Evolutionary conservation across 2,797 vertebrate genomes (phyloP).

Genomic region (Parambassis ranga): DNA sequence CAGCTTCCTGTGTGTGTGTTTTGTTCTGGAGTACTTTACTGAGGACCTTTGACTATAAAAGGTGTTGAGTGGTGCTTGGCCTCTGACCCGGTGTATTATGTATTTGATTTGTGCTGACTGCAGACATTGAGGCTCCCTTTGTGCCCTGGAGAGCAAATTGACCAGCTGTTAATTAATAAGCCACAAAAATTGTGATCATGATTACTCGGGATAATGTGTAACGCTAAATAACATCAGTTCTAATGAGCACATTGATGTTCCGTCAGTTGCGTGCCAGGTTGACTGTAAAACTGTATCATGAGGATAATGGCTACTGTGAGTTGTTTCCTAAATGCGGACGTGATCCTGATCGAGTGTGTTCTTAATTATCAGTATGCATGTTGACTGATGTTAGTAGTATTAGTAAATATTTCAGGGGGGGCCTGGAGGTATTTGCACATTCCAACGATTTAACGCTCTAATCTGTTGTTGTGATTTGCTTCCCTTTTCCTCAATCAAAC

Average conservation of each 20-base stretch:
- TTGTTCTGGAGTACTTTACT: no score
- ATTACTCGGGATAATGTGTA: no score
- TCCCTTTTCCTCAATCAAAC: constrained; percentile 41
- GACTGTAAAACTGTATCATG: not conserved
- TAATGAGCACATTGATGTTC: not conserved
- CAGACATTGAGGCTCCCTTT: no score
- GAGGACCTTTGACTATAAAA: no score
- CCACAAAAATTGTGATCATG: no score
- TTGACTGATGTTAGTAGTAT: constrained; percentile 22
- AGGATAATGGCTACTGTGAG: not conserved
- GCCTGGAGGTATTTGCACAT: constrained; percentile 46
- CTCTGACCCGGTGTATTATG: no score
- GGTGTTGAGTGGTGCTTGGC: no score
- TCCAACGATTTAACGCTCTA: constrained; percentile 30
- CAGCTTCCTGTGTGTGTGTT: no score
- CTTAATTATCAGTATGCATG: constrained; percentile 5
- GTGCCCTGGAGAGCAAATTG: no score
- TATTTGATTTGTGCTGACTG: no score
- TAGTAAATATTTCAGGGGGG: constrained; percentile 41
- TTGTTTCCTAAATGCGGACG: not conserved
- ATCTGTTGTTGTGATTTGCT: constrained; percentile 22
- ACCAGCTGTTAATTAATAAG: no score
- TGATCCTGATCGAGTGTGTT: constrained; percentile 2
- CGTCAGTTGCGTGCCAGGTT: not conserved
- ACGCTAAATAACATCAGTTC: not conserved